Evolutionary conservation across 1,140 invertebrate genomes (phyloP).

Genomic region (Homalodisca vitripennis): DNA sequence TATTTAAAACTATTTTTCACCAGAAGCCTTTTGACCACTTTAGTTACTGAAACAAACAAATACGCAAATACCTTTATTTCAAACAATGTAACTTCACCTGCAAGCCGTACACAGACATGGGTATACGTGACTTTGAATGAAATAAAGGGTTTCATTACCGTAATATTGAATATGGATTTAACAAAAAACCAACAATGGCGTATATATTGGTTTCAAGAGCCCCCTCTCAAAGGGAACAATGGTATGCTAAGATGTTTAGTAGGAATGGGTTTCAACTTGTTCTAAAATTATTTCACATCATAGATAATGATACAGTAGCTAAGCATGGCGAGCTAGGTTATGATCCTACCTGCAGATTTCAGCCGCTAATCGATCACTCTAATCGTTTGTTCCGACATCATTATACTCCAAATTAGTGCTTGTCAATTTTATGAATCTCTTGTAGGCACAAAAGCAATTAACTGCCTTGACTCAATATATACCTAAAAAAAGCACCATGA

Average conservation of each 20-base stretch:
- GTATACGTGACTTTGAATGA: background rate
- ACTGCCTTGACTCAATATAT: slow-evolving; percentile 40
- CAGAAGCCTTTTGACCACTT: background rate
- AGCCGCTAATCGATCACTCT: slow-evolving; percentile 40
- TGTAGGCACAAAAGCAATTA: slow-evolving; percentile 38
- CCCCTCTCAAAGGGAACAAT: background rate
- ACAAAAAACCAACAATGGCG: background rate
- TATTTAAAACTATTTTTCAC: slow-evolving; percentile 27
- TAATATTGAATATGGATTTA: too few relatives aligned
- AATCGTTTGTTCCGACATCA: slow-evolving; percentile 40
- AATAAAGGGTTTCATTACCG: background rate
- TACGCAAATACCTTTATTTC: background rate
- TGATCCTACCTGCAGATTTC: slow-evolving; percentile 41
- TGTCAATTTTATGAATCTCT: slow-evolving; percentile 41
- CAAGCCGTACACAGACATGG: background rate
- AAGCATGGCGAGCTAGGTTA: slow-evolving; percentile 37
- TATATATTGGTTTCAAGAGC: background rate
- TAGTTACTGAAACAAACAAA: background rate
- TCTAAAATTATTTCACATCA: slow-evolving; percentile 32
- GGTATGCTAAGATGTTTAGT: slow-evolving; percentile 9
- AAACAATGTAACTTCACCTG: background rate
- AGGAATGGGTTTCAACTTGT: slow-evolving; percentile 14
- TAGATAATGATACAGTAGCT: slow-evolving; percentile 35
- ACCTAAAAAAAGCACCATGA: slow-evolving; percentile 41
- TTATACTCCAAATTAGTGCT: slow-evolving; percentile 40